Conservation (phyloP, 2,113 vertebrate genomes). For the Danionella cerebrum region DNA sequence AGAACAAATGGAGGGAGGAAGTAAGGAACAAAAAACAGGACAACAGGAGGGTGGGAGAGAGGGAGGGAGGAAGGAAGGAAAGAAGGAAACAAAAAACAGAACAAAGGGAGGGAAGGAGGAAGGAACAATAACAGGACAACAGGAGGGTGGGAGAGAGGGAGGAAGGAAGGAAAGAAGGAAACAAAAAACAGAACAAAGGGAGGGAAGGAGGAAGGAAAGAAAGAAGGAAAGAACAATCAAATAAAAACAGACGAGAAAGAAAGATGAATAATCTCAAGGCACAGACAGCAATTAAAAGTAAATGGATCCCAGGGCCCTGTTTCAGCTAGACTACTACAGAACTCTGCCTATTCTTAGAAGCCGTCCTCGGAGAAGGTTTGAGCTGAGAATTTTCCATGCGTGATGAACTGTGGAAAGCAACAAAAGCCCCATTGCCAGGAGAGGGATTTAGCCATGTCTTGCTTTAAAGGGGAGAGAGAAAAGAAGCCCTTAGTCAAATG, state of each 20-base stretch:
- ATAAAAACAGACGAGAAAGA: not conserved
- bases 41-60: not conserved
- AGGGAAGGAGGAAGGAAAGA: not conserved
- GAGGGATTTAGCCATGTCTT: conserved; percentile 43
- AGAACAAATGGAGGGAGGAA: not conserved
- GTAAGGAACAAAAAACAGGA: not conserved
- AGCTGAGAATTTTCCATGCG: conserved; percentile 50
- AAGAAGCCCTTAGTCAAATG: conserved; percentile 30
- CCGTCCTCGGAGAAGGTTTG: conserved; percentile 22
- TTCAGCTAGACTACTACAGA: conserved; percentile 37
- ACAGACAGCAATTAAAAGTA: conserved; percentile 60
- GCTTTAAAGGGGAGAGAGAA: conserved; percentile 26
- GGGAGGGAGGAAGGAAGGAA: not conserved
- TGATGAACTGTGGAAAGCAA: conserved; percentile 64
- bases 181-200: not conserved
- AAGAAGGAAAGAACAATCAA: not conserved
- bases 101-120: not conserved
- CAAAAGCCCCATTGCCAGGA: conserved; percentile 53
- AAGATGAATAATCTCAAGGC: conserved; percentile 39
- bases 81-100: not conserved
- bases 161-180: not conserved
- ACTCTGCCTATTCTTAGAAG: conserved; percentile 46
- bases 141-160: not conserved
- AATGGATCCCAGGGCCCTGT: conserved; percentile 42
- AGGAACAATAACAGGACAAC: not conserved